phyloP scores from a whole-genome alignment of 2,888 invertebrate species.

The Acrobasis consociella region DNA sequence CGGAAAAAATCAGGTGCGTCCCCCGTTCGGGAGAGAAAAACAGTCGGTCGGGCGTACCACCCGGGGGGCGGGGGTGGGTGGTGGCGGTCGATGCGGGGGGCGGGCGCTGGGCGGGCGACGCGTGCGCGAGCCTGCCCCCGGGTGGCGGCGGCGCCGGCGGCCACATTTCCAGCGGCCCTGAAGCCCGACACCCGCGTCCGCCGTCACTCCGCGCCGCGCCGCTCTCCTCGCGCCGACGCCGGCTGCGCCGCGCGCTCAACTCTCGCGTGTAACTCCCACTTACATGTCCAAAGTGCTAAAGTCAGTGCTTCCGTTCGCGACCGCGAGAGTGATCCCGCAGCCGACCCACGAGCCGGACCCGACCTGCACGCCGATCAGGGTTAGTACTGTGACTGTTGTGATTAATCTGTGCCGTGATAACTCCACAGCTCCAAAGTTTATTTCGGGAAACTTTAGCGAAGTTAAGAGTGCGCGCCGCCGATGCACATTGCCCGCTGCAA shows the following conservation, averaged over 20 bases:
- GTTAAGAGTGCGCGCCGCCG: slow-evolving; percentile 71
- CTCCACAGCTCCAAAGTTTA: slow-evolving; percentile 62
- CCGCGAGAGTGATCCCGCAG: slow-evolving; percentile 78
- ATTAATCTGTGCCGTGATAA: slow-evolving; percentile 53
- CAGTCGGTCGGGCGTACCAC: slow-evolving; percentile 69
- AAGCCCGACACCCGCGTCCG: slow-evolving; percentile 51
- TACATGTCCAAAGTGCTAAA: slow-evolving; percentile 80
- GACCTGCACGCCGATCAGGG: slow-evolving; percentile 77
- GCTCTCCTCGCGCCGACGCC: slow-evolving; percentile 70
- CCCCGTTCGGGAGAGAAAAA: slow-evolving; percentile 80
- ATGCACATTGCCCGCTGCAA: slow-evolving; percentile 74
- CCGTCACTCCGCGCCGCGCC: slow-evolving; percentile 72
- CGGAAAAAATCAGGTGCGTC: slow-evolving; percentile 83
- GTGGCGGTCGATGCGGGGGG: slow-evolving; percentile 73
- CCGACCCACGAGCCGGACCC: slow-evolving; percentile 72
- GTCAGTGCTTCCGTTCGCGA: slow-evolving; percentile 78
- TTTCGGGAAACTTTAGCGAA: slow-evolving; percentile 75
- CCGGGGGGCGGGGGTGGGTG: slow-evolving; percentile 65
- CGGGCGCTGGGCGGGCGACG: slow-evolving; percentile 69
- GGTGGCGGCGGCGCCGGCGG: slow-evolving; percentile 55
- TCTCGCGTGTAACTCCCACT: slow-evolving; percentile 63
- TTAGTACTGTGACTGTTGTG: slow-evolving; percentile 62
- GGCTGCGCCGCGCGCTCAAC: slow-evolving; percentile 69
- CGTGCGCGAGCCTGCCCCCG: slow-evolving; percentile 56
- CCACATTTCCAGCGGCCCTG: slow-evolving; percentile 54